Evolutionary conservation across 1,140 invertebrate genomes (phyloP), one percentile per base, ranked within the genome.

Genomic region (Trissolcus basalis): DNA sequence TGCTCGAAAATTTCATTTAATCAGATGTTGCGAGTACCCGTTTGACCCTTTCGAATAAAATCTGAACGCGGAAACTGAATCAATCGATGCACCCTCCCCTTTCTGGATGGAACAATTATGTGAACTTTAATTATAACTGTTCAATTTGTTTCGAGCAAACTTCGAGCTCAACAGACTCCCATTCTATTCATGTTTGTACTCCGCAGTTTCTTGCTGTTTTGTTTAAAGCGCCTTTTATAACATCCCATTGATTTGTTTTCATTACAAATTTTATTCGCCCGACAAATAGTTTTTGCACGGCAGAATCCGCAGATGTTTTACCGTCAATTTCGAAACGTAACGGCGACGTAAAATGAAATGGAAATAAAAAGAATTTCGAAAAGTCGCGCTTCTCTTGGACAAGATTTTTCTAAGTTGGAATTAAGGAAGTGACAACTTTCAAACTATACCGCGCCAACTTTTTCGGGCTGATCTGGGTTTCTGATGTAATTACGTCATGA

Each of bases 361-460:
- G 6, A 36, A 53, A 61, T 60, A 48, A 63, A 67, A 61, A 74
- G 63, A 55, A 68, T 63, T 74, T 74, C 47, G 71, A 67, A 67
- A 74, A 67, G 13, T 27, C 19, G 19, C 19, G 63, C 67, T 61
- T 74, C 41, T 59, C 55, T 73, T 65, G 47, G 48, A 4, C 19
- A 56, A 73, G 56, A 73, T 73, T 73, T 73, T 73, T 73, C 70
- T 73, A 73, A 73, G 55, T 73, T 73, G 56, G 70, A 73, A 73
- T 73, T 73, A 67, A 73, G 70, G 50, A 67, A 73, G 70, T 67
- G 70, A 73, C 70, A 67, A 73, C 69, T 72, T 65, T 47, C 32
- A 10, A 72, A 72, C 59, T 27, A 27, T 64, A 48, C 33, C 51
- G 59, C 48, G 49, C 39, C 36, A 72, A 72, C 51, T 72, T 72